phyloP scores from a whole-genome alignment of 2,113 vertebrate species.

The Cottus gobio region DNA sequence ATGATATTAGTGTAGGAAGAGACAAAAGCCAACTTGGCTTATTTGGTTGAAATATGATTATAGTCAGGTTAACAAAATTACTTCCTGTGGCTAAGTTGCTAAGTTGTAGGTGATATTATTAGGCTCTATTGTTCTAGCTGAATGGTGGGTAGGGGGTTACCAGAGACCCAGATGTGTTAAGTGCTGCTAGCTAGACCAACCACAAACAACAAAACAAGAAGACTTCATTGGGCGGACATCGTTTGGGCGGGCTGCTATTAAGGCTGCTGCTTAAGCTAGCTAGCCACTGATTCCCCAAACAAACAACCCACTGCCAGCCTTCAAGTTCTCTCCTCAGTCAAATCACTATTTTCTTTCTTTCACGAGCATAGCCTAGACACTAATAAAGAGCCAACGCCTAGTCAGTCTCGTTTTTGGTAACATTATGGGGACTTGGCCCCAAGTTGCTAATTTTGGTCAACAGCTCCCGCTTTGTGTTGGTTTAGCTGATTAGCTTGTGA shows the following conservation, averaged over 20 bases:
- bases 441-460: constrained; percentile 11
- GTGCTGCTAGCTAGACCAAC: neutral
- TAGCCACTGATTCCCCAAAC: neutral
- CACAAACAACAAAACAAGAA: neutral
- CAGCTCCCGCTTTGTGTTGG: constrained; percentile 2
- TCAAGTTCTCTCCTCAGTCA: neutral
- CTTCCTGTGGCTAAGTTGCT: neutral
- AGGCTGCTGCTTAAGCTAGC: neutral
- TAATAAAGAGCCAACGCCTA: neutral
- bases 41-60: neutral
- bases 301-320: neutral
- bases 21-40: too few relatives aligned
- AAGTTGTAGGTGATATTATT: neutral
- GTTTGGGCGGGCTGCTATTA: neutral
- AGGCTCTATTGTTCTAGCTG: neutral
- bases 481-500: neutral
- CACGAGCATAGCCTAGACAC: neutral
- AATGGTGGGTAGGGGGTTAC: neutral
- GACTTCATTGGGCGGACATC: neutral
- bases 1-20: too few relatives aligned
- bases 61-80: neutral
- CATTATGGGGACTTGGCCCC: neutral
- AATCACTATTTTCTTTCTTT: neutral
- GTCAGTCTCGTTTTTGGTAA: neutral
- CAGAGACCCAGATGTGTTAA: neutral